phyloP scores from a whole-genome alignment of 2,113 vertebrate genomes.

The Dicerorhinus sumatrensis region DNA sequence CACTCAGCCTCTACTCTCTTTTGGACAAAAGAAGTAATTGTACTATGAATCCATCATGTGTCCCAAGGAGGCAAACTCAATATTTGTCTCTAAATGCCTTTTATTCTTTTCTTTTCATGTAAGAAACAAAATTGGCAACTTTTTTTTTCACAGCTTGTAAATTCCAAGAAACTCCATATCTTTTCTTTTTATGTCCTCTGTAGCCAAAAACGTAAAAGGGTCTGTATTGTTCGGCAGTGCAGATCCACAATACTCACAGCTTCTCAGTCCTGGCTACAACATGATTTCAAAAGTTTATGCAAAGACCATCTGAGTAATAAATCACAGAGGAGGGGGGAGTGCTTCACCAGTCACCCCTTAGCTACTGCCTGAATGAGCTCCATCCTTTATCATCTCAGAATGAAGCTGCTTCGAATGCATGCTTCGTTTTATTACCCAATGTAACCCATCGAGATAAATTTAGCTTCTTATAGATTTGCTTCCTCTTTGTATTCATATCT shows the following conservation, averaged over 20 bases:
- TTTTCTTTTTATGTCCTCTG: constrained; percentile 45
- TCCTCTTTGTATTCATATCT: constrained; percentile 71
- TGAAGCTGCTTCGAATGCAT: constrained; percentile 28
- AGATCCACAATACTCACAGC: neutral
- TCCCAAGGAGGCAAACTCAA: constrained; percentile 29
- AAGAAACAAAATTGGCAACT: constrained; percentile 57
- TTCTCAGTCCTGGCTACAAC: neutral
- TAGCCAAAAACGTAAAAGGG: neutral
- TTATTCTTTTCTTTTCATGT: constrained; percentile 65
- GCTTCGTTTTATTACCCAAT: constrained; percentile 59
- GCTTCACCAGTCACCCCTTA: constrained; percentile 46
- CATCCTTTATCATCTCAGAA: constrained; percentile 1
- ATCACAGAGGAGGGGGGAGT: constrained; percentile 44
- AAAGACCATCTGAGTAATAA: constrained; percentile 26
- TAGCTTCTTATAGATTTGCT: constrained; percentile 73
- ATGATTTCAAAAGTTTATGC: constrained; percentile 45
- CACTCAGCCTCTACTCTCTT: neutral
- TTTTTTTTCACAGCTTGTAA: constrained; percentile 6
- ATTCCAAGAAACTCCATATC: constrained; percentile 42
- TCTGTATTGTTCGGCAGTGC: constrained; percentile 13
- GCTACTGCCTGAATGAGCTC: constrained; percentile 59
- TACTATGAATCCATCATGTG: constrained; percentile 31
- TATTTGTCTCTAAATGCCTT: constrained; percentile 69
- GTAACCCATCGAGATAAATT: constrained; percentile 62
- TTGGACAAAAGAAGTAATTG: constrained; percentile 60